Percentiles rank a stretch among this genome's conserved stretches.
Evolutionary conservation across 2,113 vertebrate species (phyloP).

Genomic region (Rhabdornis inornatus): DNA sequence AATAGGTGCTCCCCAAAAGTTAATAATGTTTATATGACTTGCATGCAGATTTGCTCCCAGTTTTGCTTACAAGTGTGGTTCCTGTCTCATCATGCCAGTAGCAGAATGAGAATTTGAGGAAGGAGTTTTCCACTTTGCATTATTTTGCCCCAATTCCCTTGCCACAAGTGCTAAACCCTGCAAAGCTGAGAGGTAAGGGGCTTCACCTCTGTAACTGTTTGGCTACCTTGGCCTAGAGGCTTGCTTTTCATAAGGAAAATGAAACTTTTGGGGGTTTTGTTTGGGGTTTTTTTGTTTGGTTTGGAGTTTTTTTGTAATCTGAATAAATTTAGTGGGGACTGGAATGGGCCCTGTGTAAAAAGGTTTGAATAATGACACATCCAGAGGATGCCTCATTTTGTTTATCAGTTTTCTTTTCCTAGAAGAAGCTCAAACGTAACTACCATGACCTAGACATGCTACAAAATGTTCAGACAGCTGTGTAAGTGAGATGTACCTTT

Average conservation of each 20-base stretch:
- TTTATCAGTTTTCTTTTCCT: neutral
- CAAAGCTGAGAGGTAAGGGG: neutral
- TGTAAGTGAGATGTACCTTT: neutral
- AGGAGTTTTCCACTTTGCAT: neutral
- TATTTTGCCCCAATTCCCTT: neutral
- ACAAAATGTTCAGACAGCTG: neutral
- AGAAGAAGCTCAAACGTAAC: neutral
- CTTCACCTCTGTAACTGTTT: neutral
- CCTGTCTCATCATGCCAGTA: neutral
- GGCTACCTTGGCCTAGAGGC: neutral
- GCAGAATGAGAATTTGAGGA: neutral
- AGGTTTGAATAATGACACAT: neutral
- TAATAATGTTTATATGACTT: neutral
- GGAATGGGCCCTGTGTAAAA: neutral
- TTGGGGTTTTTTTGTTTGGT: neutral
- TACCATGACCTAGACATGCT: neutral
- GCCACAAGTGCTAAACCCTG: neutral
- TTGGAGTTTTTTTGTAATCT: neutral
- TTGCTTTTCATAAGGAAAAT: neutral
- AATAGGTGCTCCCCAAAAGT: neutral
- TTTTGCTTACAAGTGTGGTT: neutral
- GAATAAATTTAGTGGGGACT: neutral
- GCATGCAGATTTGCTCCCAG: neutral
- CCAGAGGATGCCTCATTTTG: accelerated
- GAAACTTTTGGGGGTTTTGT: neutral